These are phyloP conservation scores for Acanthiza pusilla DNA, from an alignment of 2,797 vertebrate species.

Conservation along the genomic window DNA sequence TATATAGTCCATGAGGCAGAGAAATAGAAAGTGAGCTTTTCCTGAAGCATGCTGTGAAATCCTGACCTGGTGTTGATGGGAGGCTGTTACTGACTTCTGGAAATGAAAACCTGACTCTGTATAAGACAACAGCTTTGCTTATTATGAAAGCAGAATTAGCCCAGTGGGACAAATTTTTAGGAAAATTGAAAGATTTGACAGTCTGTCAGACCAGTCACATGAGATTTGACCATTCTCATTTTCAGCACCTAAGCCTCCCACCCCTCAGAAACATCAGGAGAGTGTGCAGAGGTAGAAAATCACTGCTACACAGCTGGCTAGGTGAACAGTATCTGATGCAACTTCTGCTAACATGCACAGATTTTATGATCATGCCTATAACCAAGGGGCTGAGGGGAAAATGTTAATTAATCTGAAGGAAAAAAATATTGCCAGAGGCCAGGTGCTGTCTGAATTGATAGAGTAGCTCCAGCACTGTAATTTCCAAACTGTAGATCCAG, in stretches of 20 bases:
- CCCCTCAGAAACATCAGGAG: neutral
- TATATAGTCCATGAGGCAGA: neutral
- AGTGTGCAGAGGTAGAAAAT: neutral
- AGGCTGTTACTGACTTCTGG: neutral
- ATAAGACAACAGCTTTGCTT: neutral
- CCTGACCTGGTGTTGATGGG: neutral
- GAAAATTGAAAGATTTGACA: neutral
- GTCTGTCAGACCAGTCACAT: neutral
- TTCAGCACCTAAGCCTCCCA: neutral
- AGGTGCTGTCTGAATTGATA: constrained; percentile 28
- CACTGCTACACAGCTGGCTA: neutral
- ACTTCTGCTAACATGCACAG: neutral
- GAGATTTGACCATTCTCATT: neutral
- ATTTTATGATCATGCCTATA: neutral
- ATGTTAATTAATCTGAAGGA: constrained; percentile 39
- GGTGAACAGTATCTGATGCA: neutral
- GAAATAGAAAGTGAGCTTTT: neutral
- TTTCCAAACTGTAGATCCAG: neutral
- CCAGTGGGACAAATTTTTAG: neutral
- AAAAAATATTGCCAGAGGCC: constrained; percentile 24
- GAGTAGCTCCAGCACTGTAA: neutral
- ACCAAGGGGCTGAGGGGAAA: neutral
- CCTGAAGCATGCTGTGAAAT: neutral
- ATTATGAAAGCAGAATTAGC: neutral
- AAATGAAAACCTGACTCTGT: neutral